Evolutionary conservation across 2,113 vertebrate genomes (phyloP), one percentile per base, ranked within the genome.

Genomic region (Seriola rivoliana): DNA sequence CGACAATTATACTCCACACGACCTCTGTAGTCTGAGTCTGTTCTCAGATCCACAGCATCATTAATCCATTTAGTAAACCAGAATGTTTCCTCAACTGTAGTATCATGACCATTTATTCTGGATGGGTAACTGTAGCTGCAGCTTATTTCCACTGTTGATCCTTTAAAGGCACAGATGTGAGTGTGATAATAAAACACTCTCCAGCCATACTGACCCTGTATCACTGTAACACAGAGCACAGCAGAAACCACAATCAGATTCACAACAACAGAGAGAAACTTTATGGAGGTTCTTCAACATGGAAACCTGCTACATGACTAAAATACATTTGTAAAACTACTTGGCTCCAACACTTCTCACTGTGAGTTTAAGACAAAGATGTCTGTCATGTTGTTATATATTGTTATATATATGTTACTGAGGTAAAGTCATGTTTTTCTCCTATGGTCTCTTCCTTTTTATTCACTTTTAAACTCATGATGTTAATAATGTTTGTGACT

Each of bases 191-290:
- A 88, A 17, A 34, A 40, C 42, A 70, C 55, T 6, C 17, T 0
- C 48, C 63, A 69, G 59, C 0, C 21, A 34, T 3, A 0, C 36
- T 14, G n/a, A 29, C 14, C 29, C 25, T 32, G 52, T 2, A 72
- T 17, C 68, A 63, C 84, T 85, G 84, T 0, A 81, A 85, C 63
- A 85, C 14, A 80, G 42, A 78, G 21, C 21, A 64, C 58, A 76
- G 19, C 62, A 81, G 9, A 25, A 36, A 70, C 21, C 64, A 67
- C 40, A 42, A 10, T 42, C 50, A 21, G 7, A n/a, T 8, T 52
- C 12, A 29, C 25, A 29, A 29, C n/a, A n/a, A n/a, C n/a, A n/a
- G n/a, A n/a, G n/a, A n/a, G n/a, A n/a, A n/a, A n/a, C n/a, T n/a
- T n/a, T 2, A 29, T 29, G 25, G 25, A 29, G 25, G 25, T 29